A percentile compares a stretch with the other conserved stretches of the same genome.
Conservation (phyloP, 2,113 vertebrate species). For the Cheilinus undulatus region DNA sequence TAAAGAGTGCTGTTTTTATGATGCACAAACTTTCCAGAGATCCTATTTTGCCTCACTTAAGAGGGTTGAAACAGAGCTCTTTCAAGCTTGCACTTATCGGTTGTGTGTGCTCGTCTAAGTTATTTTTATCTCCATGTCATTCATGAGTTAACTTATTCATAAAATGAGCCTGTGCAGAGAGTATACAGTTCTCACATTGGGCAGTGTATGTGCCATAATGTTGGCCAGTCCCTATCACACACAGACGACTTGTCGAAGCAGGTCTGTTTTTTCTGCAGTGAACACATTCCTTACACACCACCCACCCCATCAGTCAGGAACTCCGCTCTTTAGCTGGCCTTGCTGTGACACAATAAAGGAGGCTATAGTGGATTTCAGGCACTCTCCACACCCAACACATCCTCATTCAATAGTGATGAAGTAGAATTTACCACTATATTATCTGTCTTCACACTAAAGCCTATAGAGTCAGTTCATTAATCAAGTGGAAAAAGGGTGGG, state of each 20-base stretch:
- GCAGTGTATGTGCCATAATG: too few relatives aligned
- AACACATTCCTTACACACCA: slow-evolving; percentile 53
- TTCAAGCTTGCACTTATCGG: too few relatives aligned
- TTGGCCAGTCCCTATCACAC: neutral
- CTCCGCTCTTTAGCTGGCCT: neutral
- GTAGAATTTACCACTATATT: neutral
- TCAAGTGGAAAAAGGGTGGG: slow-evolving; percentile 10
- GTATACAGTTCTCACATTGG: neutral
- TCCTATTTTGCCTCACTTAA: too few relatives aligned
- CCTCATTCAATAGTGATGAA: neutral
- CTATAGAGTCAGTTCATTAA: neutral
- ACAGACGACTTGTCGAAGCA: slow-evolving; percentile 47
- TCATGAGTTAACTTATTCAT: too few relatives aligned
- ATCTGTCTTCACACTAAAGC: neutral
- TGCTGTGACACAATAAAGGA: slow-evolving; percentile 11
- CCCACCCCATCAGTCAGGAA: slow-evolving; percentile 32
- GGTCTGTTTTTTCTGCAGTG: slow-evolving; percentile 20
- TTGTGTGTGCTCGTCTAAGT: too few relatives aligned
- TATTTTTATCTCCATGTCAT: too few relatives aligned
- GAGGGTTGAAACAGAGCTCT: too few relatives aligned
- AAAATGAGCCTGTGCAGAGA: too few relatives aligned
- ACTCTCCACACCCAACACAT: slow-evolving; percentile 1
- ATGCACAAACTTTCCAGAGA: too few relatives aligned
- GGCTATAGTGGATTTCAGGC: neutral
- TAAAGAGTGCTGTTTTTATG: too few relatives aligned